A percentile compares a stretch with the other conserved stretches of the same genome.
Evolutionary conservation across 2,888 invertebrate genomes (phyloP).

Genomic region (Leptinotarsa juncta): DNA sequence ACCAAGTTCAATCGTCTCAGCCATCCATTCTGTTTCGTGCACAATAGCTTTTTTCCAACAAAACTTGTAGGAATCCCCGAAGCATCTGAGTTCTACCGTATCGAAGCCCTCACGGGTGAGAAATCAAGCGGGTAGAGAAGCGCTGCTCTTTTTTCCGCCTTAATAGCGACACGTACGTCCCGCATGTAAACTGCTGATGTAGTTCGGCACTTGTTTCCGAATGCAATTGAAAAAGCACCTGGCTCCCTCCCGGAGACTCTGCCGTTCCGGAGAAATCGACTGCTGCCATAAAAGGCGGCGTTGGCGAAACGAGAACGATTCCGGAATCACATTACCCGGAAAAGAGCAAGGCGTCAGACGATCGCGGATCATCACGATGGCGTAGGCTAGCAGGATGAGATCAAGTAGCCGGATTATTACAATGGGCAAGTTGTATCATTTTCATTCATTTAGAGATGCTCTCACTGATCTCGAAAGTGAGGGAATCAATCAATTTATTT

Average conservation of each 20-base stretch:
- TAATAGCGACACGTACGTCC: constrained; percentile 43
- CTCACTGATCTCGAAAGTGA: too few species aligned
- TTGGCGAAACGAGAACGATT: constrained; percentile 58
- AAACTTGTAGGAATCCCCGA: background rate
- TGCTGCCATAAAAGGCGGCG: constrained; percentile 51
- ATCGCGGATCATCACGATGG: background rate
- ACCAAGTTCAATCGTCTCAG: too few species aligned
- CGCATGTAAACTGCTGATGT: constrained; percentile 51
- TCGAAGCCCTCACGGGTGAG: background rate
- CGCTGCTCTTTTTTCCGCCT: constrained; percentile 23
- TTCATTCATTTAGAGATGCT: too few species aligned
- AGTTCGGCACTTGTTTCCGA: constrained; percentile 53
- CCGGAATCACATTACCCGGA: constrained; percentile 45
- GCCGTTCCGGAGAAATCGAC: constrained; percentile 50
- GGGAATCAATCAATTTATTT: too few species aligned
- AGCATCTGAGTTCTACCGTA: background rate
- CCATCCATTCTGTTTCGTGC: too few species aligned
- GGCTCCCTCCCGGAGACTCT: constrained; percentile 31
- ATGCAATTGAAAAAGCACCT: constrained; percentile 52
- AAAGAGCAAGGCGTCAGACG: constrained; percentile 9
- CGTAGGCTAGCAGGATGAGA: background rate
- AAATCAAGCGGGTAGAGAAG: background rate
- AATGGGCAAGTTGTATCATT: too few species aligned
- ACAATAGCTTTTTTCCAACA: too few species aligned
- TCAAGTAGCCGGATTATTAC: too few species aligned